Evolutionary conservation across 1,140 invertebrate species (phyloP).

Genomic region (Drosophila bifasciata): DNA sequence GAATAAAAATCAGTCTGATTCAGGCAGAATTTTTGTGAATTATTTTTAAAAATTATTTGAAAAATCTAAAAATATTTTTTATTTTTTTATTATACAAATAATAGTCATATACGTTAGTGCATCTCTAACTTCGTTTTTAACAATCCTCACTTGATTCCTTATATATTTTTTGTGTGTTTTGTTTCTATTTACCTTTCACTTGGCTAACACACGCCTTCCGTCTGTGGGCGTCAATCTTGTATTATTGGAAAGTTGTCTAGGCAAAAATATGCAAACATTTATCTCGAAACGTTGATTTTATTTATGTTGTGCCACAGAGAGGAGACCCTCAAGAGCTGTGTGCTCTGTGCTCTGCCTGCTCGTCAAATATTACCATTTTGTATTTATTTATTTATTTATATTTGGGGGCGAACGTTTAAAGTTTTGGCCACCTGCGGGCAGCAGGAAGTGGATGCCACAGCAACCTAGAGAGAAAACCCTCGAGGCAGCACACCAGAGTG

Average conservation of each 20-base stretch:
- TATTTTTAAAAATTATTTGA: no score
- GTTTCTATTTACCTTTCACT: constrained; percentile 50
- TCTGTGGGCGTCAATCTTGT: constrained; percentile 33
- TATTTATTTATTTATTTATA: constrained; percentile 82
- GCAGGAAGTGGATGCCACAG: constrained; percentile 31
- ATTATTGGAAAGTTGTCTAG: constrained; percentile 72
- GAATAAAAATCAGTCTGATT: no score
- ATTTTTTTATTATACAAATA: no score
- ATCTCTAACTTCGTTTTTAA: neutral
- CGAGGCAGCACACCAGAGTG: constrained; percentile 4
- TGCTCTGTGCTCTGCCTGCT: neutral
- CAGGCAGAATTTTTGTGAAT: no score
- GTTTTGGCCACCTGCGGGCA: constrained; percentile 74
- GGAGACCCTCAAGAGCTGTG: neutral
- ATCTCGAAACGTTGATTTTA: constrained; percentile 77
- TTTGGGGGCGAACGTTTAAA: constrained; percentile 70
- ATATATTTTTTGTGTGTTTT: constrained; percentile 31
- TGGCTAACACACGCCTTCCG: neutral
- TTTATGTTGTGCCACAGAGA: constrained; percentile 64
- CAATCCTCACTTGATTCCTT: neutral
- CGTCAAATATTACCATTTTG: constrained; percentile 74
- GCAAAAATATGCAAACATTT: constrained; percentile 81
- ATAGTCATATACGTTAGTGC: no score
- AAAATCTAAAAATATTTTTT: no score
- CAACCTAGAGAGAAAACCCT: constrained; percentile 13